phyloP scores from a whole-genome alignment of 2,113 vertebrate species.

The Ailuropoda melanoleuca region DNA sequence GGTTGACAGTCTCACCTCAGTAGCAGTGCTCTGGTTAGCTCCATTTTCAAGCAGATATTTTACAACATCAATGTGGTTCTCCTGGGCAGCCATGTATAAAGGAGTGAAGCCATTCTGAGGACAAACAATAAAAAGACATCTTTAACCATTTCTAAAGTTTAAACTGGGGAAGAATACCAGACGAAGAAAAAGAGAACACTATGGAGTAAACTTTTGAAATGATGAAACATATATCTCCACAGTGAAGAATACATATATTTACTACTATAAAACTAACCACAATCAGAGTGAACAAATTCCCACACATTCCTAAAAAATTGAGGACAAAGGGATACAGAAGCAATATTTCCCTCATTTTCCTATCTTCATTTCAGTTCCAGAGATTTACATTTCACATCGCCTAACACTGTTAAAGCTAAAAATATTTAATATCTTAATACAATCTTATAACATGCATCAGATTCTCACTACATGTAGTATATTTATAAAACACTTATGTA shows the following conservation, averaged over 20 bases:
- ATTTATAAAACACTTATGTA: not conserved
- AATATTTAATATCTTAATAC: not conserved
- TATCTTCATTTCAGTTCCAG: not conserved
- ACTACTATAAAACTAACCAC: not conserved
- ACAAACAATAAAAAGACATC: constrained; percentile 3
- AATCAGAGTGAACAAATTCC: not conserved
- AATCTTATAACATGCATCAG: not conserved
- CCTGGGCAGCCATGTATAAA: constrained; percentile 98
- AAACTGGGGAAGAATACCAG: not conserved
- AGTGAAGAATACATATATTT: not conserved
- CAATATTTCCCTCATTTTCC: not conserved
- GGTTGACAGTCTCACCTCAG: constrained; percentile 88
- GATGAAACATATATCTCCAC: not conserved
- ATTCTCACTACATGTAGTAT: not conserved
- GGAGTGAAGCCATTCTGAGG: constrained; percentile 99
- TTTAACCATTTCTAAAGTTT: not conserved
- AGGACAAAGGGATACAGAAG: not conserved
- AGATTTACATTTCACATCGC: not conserved
- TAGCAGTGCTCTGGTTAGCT: constrained; percentile 98
- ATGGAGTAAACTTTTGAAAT: not conserved
- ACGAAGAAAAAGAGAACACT: not conserved
- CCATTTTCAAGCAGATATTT: constrained; percentile 97
- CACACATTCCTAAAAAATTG: not conserved
- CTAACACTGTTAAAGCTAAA: not conserved
- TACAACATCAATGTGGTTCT: constrained; percentile 98